Percentiles rank a stretch among this genome's conserved stretches.
Conservation (phyloP, 1,140 invertebrate genomes). For the Calliopsis andreniformis region DNA sequence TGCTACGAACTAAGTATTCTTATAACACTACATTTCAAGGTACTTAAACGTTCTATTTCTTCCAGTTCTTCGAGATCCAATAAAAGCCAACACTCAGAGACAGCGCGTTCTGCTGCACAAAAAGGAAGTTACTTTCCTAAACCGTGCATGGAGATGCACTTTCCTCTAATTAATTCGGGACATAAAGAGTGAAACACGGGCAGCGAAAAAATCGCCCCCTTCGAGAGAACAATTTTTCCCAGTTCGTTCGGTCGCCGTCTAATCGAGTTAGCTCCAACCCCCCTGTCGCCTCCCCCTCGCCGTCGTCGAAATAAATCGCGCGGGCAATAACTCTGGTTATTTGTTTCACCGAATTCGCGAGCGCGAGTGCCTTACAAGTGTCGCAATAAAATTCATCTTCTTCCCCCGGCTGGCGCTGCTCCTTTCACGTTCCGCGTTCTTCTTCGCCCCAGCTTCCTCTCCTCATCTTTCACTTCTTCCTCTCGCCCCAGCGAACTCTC, state of each 20-base stretch:
- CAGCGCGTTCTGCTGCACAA: no score
- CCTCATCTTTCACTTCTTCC: conserved; percentile 2
- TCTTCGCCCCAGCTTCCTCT: not conserved
- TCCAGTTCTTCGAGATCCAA: no score
- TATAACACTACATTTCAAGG: no score
- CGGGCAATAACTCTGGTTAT: conserved; percentile 31
- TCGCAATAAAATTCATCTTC: conserved; percentile 46
- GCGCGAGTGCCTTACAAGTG: conserved; percentile 23
- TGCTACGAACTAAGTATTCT: no score
- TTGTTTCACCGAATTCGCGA: conserved; percentile 28
- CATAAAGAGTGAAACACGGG: no score
- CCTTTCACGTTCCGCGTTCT: no score
- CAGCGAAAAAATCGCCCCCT: no score
- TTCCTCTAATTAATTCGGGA: no score
- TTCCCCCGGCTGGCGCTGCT: not conserved
- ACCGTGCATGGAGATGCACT: no score
- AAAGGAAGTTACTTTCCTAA: no score
- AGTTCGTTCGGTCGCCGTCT: not conserved
- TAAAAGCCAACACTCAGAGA: no score
- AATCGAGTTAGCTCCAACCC: not conserved
- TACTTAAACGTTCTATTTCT: no score
- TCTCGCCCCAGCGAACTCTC: not conserved
- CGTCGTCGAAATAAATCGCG: conserved; percentile 5
- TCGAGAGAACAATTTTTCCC: conserved; percentile 5
- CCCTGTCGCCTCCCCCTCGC: not conserved